Base-by-base conservation (phyloP, 2,797 vertebrate species). In the Paramormyrops hopkinsi region DNA sequence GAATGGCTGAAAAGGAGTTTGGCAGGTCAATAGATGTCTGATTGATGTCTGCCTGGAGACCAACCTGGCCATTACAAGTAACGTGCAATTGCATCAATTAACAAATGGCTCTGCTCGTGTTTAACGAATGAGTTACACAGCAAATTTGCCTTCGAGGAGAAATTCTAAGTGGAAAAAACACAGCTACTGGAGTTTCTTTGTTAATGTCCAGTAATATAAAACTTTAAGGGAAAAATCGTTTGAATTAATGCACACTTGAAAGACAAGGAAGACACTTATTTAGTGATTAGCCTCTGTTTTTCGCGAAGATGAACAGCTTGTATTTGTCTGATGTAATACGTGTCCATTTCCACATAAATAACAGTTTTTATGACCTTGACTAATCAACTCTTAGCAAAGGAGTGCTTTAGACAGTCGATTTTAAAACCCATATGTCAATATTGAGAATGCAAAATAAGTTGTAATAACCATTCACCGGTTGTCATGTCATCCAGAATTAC, bases 71-170 rank as follows among this genome's bases (percentile, higher is more conserved):
- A 95, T 96, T 96, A 95, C 94, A 93, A 94, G 93, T 94, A 91
- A 94, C 94, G 93, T 95, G 94, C 97, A 97, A 97, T 97, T 97
- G 95, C 96, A 95, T 96, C 97, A 97, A 97, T 97, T 97, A 97
- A 96, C 96, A 96, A 96, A 96, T 96, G 94, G 95, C 95, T 95
- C 95, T 95, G 95, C 93, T 94, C 95, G 96, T 96, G 96, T 97
- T 97, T 95, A 96, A 96, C 95, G 95, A 96, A 93, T 92, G 91
- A 93, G 92, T 94, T 95, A 95, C 94, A 94, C 91, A 93, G 91
- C 93, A 94, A 94, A 94, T 95, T 93, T 95, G 95, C 95, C 95
- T 96, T 93, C 92, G 95, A 95, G 94, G 95, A 93, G 93, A 94
- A 94, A 94, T 94, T 95, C 93, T 89, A 91, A 92, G 90, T 89